Evolutionary conservation across 2,797 vertebrate genomes (phyloP), one percentile per base, ranked within the genome.

Genomic region (Enteromius treurensis): DNA sequence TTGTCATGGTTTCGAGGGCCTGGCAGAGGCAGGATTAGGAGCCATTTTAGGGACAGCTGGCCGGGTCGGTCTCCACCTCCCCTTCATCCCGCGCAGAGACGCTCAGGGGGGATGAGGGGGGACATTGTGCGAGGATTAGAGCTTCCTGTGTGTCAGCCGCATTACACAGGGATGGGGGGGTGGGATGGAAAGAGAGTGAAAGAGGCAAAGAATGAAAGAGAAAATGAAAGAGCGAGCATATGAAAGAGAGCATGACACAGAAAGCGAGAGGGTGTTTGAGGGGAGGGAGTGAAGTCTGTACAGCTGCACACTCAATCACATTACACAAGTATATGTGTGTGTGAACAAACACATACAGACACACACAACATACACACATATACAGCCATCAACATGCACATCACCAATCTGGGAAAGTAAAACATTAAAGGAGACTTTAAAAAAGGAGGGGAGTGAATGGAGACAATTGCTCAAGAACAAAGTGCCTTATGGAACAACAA

Each of bases 11-110:
- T 92, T 94, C 90, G 3, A 92, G 90, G 91, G 90, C 91, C 92
- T 91, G 88, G 90, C 87, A 90, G 90, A 89, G 87, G 89, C 87
- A 88, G 90, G 94, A 94, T 95, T 94, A 95, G 92, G 91, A 91
- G 93, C 92, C 93, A 94, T 94, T 95, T 94, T 94, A 93, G 94
- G 93, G 94, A 95, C 95, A 95, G 95, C 94, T 95, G 95, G 93
- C 91, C 91, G 93, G 93, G 93, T 94, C 91, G 91, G 91, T 93
- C 92, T 90, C 89, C 88, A 87, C 86, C 88, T 91, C 87, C 89
- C 91, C 92, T 90, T 91, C 89, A 90, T 92, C 92, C 93, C 80
- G 90, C 89, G 90, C 91, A 90, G 92, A 93, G 93, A 93, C 91
- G 93, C 91, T 92, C 86, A 89, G 91, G 91, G 90, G 92, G 73